A percentile compares a stretch with the other conserved stretches of the same genome.
Evolutionary conservation across 1,140 invertebrate species (phyloP).

Genomic region (Temnothorax longispinosus): DNA sequence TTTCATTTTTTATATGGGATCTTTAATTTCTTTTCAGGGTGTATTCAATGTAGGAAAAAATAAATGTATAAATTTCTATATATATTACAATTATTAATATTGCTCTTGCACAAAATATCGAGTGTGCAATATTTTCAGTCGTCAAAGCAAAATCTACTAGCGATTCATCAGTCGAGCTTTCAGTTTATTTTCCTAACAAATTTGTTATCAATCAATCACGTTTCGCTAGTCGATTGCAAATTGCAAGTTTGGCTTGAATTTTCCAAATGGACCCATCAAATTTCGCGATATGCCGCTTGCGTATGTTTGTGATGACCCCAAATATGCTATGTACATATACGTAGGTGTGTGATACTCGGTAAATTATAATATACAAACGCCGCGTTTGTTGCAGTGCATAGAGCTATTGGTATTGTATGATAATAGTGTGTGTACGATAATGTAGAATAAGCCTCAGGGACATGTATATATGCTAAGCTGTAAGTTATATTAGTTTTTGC

Average conservation of each 20-base stretch:
- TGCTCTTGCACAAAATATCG: conserved; percentile 31
- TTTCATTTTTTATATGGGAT: neutral
- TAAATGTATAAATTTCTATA: conserved; percentile 21
- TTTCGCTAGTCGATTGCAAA: conserved; percentile 3
- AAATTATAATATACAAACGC: conserved; percentile 39
- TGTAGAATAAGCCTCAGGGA: conserved; percentile 80
- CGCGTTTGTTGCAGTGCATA: conserved; percentile 63
- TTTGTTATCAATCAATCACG: conserved; percentile 32
- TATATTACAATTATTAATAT: conserved; percentile 30
- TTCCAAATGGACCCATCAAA: conserved; percentile 17
- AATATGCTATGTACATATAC: conserved; percentile 62
- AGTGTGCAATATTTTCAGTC: conserved; percentile 32
- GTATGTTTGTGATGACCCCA: conserved; percentile 53
- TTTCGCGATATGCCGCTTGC: conserved; percentile 37
- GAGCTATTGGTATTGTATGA: conserved; percentile 66
- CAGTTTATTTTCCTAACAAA: conserved; percentile 38
- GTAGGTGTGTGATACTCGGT: conserved; percentile 48
- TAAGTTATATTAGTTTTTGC: conserved; percentile 77
- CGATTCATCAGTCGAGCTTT: conserved; percentile 28
- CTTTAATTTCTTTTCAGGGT: neutral
- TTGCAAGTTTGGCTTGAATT: conserved; percentile 3
- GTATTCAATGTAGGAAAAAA: neutral
- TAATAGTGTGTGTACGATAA: conserved; percentile 74
- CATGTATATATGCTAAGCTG: conserved; percentile 79
- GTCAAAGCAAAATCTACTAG: neutral